Base-by-base conservation (phyloP, 2,797 vertebrate genomes). In the Pseudochromis fuscus region DNA sequence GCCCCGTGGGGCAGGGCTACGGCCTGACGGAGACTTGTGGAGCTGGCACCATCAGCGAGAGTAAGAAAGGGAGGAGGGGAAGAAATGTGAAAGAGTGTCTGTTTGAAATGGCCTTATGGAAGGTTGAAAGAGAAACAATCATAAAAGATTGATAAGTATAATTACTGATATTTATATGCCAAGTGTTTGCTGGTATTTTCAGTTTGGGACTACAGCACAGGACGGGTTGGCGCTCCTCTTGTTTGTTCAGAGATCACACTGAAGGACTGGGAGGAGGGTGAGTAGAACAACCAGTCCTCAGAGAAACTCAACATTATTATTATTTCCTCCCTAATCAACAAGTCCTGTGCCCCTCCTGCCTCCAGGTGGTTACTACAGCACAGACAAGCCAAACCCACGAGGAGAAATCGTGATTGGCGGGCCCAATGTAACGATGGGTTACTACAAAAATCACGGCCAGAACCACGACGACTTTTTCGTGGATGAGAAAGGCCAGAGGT, bases 1-100 rank as follows among this genome's bases (percentile, higher is more conserved):
- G 97, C 89, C 95, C 98, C 0, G 98, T 99, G 75, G 97, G 97
- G 3, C 98, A 99, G 90, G 98, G 98, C 4, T 99, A 99, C n/a
- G 98, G 98, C 60, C 95, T 99, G 64, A 99, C 98, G 0, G 98
- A 99, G 80, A 98, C 97, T 3, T 95, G 95, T 0, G 97, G 97
- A 45, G 97, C 97, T 0, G 98, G 96, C 50, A 96, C 96, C 50
- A 98, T 99, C 90, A 96, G 95, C 0, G 96, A 97, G 86, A 85
- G 97, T 99, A 67, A 90, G 95, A 87, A 3, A 24, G 21, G 37
- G 19, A 10, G 7, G 27, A 19, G 31, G 35, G 6, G 15, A 5
- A 19, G 24, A 7, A 57, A 68, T 55, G 28, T 9, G 16, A n/a
- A 42, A 30, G 13, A 3, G 19, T 8, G 0, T 5, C n/a, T 21